phyloP scores from a whole-genome alignment of 2,113 vertebrate genomes.

The Cyprinodon variegatus region DNA sequence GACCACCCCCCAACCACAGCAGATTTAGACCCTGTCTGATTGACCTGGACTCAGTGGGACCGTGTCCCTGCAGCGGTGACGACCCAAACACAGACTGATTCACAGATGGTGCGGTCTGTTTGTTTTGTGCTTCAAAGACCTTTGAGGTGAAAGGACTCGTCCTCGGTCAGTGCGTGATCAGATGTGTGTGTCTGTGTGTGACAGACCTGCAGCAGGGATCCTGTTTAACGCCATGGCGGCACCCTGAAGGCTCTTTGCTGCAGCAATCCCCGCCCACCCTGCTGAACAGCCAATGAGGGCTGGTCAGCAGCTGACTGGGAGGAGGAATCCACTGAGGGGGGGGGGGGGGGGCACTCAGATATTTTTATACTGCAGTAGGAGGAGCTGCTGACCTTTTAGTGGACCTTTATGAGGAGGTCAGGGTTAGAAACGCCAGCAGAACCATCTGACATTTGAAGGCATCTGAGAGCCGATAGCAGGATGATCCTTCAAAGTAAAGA shows the following conservation, averaged over 20 bases:
- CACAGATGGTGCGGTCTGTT: background rate
- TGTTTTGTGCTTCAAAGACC: background rate
- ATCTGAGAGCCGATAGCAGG: conserved; percentile 10
- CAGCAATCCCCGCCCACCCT: background rate
- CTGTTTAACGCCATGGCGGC: conserved; percentile 45
- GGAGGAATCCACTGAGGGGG: background rate
- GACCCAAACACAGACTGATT: background rate
- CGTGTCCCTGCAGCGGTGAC: background rate
- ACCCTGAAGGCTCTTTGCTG: background rate
- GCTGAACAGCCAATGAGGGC: conserved; percentile 38
- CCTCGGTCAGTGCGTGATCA: no score
- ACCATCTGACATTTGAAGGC: conserved; percentile 38
- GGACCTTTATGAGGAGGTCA: conserved; percentile 27
- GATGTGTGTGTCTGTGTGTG: conserved; percentile 5
- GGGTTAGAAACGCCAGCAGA: background rate
- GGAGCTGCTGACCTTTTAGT: conserved; percentile 37
- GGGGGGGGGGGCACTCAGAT: background rate
- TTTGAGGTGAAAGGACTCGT: no score
- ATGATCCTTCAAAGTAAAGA: no score
- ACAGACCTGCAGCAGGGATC: conserved; percentile 53
- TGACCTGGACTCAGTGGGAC: background rate
- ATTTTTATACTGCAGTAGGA: background rate
- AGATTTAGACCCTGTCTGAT: no score
- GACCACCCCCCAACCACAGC: background rate
- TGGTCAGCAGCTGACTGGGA: background rate